Percentiles rank a stretch among this genome's conserved stretches.
phyloP scores from a whole-genome alignment of 1,140 invertebrate genomes.

The Vanessa atalanta region DNA sequence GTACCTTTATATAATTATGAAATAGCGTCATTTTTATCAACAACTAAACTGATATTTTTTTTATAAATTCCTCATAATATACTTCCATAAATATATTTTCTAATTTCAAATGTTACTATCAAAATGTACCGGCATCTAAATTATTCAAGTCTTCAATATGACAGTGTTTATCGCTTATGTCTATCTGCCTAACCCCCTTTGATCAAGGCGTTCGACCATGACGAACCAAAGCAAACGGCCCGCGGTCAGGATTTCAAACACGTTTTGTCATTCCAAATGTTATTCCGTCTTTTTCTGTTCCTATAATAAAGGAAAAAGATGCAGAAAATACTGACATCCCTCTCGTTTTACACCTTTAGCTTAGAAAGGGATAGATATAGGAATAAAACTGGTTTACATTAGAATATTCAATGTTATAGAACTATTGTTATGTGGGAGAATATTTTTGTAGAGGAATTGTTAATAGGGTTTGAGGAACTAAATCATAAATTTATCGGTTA shows the following conservation, averaged over 20 bases:
- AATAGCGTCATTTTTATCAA: no score
- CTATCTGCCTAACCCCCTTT: slow-evolving; percentile 34
- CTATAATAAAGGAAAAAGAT: slow-evolving; percentile 44
- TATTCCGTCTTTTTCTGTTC: slow-evolving; percentile 40
- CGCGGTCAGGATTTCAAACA: slow-evolving; percentile 39
- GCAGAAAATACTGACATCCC: slow-evolving; percentile 18
- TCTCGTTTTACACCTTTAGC: background rate
- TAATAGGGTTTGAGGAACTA: slow-evolving; percentile 28
- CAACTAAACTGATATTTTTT: background rate
- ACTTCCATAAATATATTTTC: background rate
- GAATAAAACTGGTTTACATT: slow-evolving; percentile 28
- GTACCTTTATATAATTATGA: no score
- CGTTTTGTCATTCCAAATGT: slow-evolving; percentile 36
- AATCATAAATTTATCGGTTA: background rate
- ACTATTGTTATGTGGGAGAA: slow-evolving; percentile 37
- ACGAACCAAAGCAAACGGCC: slow-evolving; percentile 47
- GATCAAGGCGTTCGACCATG: slow-evolving; percentile 57
- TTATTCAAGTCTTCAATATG: slow-evolving; percentile 33
- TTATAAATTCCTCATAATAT: background rate
- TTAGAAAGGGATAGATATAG: slow-evolving; percentile 13
- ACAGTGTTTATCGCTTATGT: slow-evolving; percentile 37
- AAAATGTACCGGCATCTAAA: slow-evolving; percentile 29
- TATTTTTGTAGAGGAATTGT: slow-evolving; percentile 31
- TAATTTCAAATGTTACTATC: background rate
- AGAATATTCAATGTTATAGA: slow-evolving; percentile 36